Percentiles rank a stretch among this genome's conserved stretches.
phyloP scores from a whole-genome alignment of 2,113 vertebrate species.

The Xenus cinereus region DNA sequence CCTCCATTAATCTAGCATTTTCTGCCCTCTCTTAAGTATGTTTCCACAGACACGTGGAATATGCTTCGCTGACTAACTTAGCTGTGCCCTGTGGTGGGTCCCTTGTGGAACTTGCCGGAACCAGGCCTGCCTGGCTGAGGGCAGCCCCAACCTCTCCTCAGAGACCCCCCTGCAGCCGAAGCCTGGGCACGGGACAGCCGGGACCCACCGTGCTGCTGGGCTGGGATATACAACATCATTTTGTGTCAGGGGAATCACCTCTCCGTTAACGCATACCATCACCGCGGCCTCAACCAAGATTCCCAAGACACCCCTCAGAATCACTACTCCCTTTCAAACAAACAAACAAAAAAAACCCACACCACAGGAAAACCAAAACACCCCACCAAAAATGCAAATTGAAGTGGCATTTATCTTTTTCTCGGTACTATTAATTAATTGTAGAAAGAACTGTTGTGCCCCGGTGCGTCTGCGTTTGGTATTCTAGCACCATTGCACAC shows the following conservation, averaged over 20 bases:
- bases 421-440: background rate
- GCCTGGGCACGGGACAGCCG: background rate
- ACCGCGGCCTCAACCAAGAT: background rate
- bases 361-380: background rate
- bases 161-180: rapidly evolving
- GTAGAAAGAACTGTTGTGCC: background rate
- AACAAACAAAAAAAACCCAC: background rate
- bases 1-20: background rate
- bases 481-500: background rate
- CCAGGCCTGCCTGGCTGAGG: rapidly evolving
- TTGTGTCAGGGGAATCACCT: rapidly evolving
- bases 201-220: rapidly evolving
- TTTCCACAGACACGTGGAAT: background rate
- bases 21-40: background rate
- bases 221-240: rapidly evolving
- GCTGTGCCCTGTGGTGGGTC: background rate
- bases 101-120: background rate
- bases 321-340: background rate
- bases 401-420: background rate
- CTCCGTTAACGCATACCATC: no score
- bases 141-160: rapidly evolving
- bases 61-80: rapidly evolving
- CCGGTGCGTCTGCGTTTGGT: background rate
- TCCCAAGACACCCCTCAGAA: background rate
- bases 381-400: background rate